Conservation (phyloP, 2,113 vertebrate genomes). For the Astur gentilis region DNA sequence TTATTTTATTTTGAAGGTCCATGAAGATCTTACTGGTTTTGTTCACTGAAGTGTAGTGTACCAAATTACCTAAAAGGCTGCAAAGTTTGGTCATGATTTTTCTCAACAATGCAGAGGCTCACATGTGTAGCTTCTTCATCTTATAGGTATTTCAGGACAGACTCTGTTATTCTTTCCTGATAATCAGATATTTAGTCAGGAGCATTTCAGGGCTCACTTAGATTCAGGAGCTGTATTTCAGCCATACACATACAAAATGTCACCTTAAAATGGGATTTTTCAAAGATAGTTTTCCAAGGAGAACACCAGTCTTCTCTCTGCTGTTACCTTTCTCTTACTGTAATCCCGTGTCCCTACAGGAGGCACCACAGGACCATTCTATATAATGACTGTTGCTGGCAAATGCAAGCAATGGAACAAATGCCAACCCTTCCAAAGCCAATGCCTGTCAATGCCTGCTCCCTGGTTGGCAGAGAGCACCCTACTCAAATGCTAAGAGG, state of each 20-base stretch:
- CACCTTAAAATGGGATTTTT: neutral
- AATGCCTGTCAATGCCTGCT: constrained; percentile 62
- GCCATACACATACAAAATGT: neutral
- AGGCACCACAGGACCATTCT: constrained; percentile 33
- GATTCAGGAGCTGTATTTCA: neutral
- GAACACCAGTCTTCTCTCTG: neutral
- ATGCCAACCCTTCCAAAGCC: constrained; percentile 60
- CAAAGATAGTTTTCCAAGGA: neutral
- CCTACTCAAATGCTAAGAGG: constrained; percentile 74
- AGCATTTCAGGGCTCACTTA: neutral
- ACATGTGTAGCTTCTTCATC: neutral
- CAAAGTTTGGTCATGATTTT: neutral
- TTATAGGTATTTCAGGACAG: neutral
- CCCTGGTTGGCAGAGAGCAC: constrained; percentile 68
- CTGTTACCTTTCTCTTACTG: neutral
- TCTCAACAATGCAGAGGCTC: neutral
- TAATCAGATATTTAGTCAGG: neutral
- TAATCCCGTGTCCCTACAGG: constrained; percentile 19
- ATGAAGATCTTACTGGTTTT: neutral
- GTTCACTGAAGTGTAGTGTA: neutral
- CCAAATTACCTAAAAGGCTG: neutral
- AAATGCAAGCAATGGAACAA: constrained; percentile 28
- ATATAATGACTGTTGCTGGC: constrained; percentile 13
- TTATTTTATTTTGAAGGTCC: neutral
- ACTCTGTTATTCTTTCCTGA: neutral